A percentile compares a stretch with the other conserved stretches of the same genome.
Conservation (phyloP, 2,888 invertebrate species). For the Drosophila kambysellisi region DNA sequence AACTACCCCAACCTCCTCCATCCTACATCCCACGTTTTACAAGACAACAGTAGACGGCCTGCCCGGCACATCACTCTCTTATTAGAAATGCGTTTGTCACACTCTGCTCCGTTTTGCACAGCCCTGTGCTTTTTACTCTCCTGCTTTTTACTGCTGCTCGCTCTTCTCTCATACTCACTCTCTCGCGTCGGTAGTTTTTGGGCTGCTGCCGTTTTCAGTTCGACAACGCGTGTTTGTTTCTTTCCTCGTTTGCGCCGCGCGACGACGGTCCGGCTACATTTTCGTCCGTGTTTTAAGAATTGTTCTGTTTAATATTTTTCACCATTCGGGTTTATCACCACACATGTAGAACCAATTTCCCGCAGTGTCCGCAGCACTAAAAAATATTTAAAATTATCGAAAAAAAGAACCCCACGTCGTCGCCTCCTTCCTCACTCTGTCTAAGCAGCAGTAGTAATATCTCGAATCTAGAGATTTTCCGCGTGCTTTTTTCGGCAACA, state of each 20-base stretch:
- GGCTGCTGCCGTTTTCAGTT: slow-evolving; percentile 54
- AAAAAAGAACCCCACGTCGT: slow-evolving; percentile 36
- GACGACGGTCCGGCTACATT: slow-evolving; percentile 73
- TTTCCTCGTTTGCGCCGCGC: slow-evolving; percentile 78
- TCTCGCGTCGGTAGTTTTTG: slow-evolving; percentile 58
- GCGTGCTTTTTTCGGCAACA: slow-evolving; percentile 41
- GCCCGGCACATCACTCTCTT: slow-evolving; percentile 24
- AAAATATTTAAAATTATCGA: not conserved
- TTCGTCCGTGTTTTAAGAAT: slow-evolving; percentile 70
- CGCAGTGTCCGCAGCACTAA: slow-evolving; percentile 41
- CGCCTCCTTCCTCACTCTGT: not conserved
- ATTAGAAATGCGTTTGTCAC: slow-evolving; percentile 56
- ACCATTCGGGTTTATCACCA: slow-evolving; percentile 63
- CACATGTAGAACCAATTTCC: slow-evolving; percentile 40
- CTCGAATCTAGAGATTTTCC: slow-evolving; percentile 50
- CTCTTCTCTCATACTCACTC: slow-evolving; percentile 14
- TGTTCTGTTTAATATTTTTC: slow-evolving; percentile 64
- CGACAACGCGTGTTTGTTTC: slow-evolving; percentile 70
- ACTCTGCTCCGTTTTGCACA: slow-evolving; percentile 14
- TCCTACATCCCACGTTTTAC: slow-evolving; percentile 24
- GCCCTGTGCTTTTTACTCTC: slow-evolving; percentile 29
- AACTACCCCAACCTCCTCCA: slow-evolving; percentile 5
- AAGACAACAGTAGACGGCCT: slow-evolving; percentile 23
- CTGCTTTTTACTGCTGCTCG: slow-evolving; percentile 23
- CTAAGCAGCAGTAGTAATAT: slow-evolving; percentile 1